Base-by-base conservation (phyloP, 2,888 invertebrate species). In the Cephus pulcher region DNA sequence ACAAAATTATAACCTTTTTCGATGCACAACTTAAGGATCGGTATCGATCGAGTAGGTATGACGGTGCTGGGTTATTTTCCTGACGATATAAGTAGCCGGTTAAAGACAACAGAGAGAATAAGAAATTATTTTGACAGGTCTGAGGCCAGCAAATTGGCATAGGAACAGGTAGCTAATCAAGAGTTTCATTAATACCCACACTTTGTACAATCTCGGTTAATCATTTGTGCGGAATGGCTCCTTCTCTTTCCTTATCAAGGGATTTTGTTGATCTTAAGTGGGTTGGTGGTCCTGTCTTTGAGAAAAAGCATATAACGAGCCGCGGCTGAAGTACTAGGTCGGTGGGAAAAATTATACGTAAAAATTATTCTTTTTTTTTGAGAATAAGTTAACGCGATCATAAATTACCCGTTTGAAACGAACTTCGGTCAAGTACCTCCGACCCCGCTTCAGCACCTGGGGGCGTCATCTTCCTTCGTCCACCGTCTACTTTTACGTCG, bases 371-470 rank as follows among this genome's bases (percentile, higher is more conserved):
- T 23, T 56, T 56, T 30, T 30, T 56, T 23, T 56, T 56, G 23
- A 56, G 56, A 56, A 56, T 56, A 56, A 56, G 23, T 56, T 56
- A 56, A 71, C 71, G 71, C 71, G 71, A 34, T 71, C 71, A 32
- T 71, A 32, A 71, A 71, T 71, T 30, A 12, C n/a, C 34, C 23
- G 6, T 1, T 71, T 12, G 71, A 32, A 71, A 34, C 32, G 34
- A 71, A 71, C 71, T 71, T 71, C 11, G 32, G 32, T 33, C 71
- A 56, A 23, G 56, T 56, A 23, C 4, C 23, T 23, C 9, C 4
- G 4, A 6, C 6, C 9, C 15, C 40, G 3, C 15, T 4, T 15
- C 40, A 1, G 15, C 9, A 23, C 9, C 23, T 23, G 56, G 2
- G 23, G 9, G 23, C 15, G 56, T 56, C 56, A 15, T 9, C 9